These are phyloP conservation scores for Apoda limacodes DNA, from an alignment of 2,888 invertebrate species.

Conservation along the genomic window DNA sequence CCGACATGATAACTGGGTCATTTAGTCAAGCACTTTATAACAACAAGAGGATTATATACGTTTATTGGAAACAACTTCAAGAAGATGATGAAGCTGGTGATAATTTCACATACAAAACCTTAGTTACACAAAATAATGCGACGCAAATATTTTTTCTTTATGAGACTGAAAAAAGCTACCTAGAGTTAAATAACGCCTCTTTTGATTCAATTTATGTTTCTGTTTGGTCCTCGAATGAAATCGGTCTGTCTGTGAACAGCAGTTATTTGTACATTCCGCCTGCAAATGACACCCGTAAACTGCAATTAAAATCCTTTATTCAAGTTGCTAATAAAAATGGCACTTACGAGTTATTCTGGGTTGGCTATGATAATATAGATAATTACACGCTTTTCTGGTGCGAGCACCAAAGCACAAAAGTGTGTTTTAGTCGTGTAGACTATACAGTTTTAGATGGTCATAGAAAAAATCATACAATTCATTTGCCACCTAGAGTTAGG, in stretches of 20 bases:
- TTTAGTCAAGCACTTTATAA: conserved; percentile 73
- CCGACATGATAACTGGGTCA: conserved; percentile 78
- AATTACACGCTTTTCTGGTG: conserved; percentile 90
- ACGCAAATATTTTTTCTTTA: conserved; percentile 47
- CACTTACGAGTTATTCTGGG: conserved; percentile 71
- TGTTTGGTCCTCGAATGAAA: conserved; percentile 72
- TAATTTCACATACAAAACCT: conserved; percentile 78
- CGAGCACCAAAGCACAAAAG: conserved; percentile 47
- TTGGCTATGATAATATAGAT: conserved; percentile 62
- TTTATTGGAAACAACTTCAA: conserved; percentile 85
- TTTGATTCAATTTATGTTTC: conserved; percentile 54
- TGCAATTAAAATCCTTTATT: conserved; percentile 70
- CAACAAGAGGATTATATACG: conserved; percentile 70
- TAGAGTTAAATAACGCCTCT: conserved; percentile 65
- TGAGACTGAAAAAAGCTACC: conserved; percentile 70
- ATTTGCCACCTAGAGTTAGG: conserved; percentile 68
- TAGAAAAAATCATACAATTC: conserved; percentile 67
- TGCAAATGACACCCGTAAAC: conserved; percentile 46
- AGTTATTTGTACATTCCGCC: conserved; percentile 74
- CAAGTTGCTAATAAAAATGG: conserved; percentile 80
- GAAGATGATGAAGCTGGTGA: conserved; percentile 78
- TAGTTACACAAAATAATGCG: conserved; percentile 37
- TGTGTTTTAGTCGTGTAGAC: conserved; percentile 68
- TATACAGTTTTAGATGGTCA: conserved; percentile 42
- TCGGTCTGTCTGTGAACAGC: conserved; percentile 67